Percentiles rank a stretch among this genome's conserved stretches.
Conservation (phyloP, 2,113 vertebrate genomes). For the Micromys minutus region DNA sequence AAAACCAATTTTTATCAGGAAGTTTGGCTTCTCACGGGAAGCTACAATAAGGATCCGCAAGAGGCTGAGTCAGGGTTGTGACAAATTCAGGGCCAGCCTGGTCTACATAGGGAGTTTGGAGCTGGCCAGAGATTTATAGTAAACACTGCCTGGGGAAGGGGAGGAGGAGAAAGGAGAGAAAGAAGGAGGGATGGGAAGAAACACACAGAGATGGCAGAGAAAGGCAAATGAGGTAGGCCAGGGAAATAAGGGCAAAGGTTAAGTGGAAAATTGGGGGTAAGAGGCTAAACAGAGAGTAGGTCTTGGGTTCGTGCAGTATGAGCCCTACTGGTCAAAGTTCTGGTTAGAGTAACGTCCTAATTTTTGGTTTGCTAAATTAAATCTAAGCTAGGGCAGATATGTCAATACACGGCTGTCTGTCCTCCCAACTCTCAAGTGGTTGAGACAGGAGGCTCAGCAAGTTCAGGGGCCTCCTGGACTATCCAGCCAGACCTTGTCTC, state of each 20-base stretch:
- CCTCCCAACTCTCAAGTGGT: background rate
- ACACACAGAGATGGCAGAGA: background rate
- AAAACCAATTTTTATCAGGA: background rate
- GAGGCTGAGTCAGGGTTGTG: background rate
- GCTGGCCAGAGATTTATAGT: background rate
- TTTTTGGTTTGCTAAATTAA: slow-evolving; percentile 38
- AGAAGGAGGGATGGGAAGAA: background rate
- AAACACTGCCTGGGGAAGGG: background rate
- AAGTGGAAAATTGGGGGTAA: background rate
- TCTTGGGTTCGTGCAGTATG: background rate
- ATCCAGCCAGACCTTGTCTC: background rate
- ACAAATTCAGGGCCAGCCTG: background rate
- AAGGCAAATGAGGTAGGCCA: background rate
- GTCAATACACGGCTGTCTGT: background rate
- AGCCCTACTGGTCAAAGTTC: background rate
- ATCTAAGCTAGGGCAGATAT: background rate
- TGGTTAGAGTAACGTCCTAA: background rate
- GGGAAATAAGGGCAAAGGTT: background rate
- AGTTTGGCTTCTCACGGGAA: background rate
- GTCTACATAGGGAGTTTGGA: background rate
- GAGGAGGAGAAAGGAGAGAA: background rate
- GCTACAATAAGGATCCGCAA: background rate
- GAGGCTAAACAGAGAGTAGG: background rate
- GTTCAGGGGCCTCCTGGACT: background rate
- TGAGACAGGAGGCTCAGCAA: background rate